Conservation (phyloP, 2,113 vertebrate species). For the Nothocercus nigrocapillus region DNA sequence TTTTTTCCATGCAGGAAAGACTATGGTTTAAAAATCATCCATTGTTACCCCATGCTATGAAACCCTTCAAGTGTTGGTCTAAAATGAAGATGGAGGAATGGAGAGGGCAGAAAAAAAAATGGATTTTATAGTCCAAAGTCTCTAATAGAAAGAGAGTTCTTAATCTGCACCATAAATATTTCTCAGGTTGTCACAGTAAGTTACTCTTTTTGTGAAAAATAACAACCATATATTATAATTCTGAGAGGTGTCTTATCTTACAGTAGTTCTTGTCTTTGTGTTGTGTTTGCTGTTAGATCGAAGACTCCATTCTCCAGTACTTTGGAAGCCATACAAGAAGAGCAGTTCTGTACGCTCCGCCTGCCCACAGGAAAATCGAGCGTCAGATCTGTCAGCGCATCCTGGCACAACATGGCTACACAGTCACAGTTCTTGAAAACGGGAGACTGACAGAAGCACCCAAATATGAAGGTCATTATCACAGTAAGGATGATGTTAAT, state of each 20-base stretch:
- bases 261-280: background rate
- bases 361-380: constrained; percentile 64
- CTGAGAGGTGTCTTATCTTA: background rate
- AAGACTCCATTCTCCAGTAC: constrained; percentile 50
- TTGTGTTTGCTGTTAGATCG: constrained; percentile 68
- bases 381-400: constrained; percentile 81
- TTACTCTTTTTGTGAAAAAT: background rate
- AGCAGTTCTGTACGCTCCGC: constrained; percentile 78
- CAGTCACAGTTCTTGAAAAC: constrained; percentile 78
- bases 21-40: background rate
- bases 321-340: constrained; percentile 59
- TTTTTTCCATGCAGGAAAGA: background rate
- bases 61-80: background rate
- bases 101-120: background rate
- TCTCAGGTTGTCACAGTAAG: background rate
- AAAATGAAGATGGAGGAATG: background rate
- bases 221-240: background rate
- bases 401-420: constrained; percentile 80
- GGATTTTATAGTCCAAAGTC: background rate
- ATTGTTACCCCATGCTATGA: background rate
- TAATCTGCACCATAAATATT: background rate
- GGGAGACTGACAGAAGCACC: constrained; percentile 58
- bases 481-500: constrained; percentile 65
- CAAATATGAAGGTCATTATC: constrained; percentile 15
- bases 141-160: background rate